These are phyloP conservation scores for Tilapia sparmanii DNA, from an alignment of 2,113 vertebrate species.

Conservation along the genomic window DNA sequence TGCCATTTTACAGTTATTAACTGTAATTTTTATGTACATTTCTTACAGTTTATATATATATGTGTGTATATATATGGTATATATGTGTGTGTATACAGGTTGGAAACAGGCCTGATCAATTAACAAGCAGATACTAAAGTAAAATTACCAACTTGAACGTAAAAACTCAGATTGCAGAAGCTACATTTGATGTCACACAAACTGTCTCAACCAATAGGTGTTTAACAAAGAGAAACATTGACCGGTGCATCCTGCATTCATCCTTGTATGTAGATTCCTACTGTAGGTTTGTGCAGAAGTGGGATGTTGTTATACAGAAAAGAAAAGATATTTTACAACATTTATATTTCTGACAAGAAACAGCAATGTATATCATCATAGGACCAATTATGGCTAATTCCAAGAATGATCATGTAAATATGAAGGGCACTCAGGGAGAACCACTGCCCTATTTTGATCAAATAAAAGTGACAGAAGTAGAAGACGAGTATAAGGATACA, in stretches of 20 bases:
- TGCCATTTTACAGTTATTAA: no score
- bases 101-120: no score
- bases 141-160: background rate
- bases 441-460: background rate
- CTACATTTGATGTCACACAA: background rate
- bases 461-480: background rate
- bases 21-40: no score
- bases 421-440: background rate
- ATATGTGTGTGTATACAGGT: no score
- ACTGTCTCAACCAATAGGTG: background rate
- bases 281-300: background rate
- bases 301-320: background rate
- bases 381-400: background rate
- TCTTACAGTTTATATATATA: no score
- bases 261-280: background rate
- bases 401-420: background rate
- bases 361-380: background rate
- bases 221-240: background rate
- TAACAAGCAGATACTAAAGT: background rate
- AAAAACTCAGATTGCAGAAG: background rate
- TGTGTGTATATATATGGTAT: no score
- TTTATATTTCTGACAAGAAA: background rate
- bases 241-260: background rate
- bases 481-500: accelerated
- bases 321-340: background rate